A percentile compares a stretch with the other conserved stretches of the same genome.
These are phyloP conservation scores for Protophormia terraenovae DNA, from an alignment of 2,888 invertebrate species.

Conservation along the genomic window DNA sequence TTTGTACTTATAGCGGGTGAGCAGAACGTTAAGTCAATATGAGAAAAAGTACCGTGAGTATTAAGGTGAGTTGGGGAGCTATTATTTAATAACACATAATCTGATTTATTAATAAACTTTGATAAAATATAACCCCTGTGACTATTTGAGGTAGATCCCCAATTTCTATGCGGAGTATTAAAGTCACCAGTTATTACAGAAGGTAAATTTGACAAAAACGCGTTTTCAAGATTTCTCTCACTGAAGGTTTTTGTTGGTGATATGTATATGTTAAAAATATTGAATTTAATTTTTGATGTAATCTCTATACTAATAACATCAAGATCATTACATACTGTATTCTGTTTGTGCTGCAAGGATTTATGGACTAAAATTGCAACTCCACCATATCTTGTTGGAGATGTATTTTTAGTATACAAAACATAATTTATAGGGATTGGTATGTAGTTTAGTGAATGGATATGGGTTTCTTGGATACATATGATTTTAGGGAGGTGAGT, in stretches of 20 bases:
- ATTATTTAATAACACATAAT: conserved; percentile 36
- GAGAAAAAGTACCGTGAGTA: conserved; percentile 59
- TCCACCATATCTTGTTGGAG: background rate
- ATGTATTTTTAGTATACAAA: background rate
- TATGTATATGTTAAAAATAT: conserved; percentile 50
- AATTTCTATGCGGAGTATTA: conserved; percentile 28
- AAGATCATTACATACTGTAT: background rate
- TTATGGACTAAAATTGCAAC: background rate
- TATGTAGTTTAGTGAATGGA: background rate
- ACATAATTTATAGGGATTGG: background rate
- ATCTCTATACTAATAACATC: background rate
- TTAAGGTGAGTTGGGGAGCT: conserved; percentile 58
- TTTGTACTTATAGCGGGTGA: no score
- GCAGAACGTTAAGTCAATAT: conserved; percentile 61
- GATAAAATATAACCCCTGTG: background rate
- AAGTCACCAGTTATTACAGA: conserved; percentile 39
- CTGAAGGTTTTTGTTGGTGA: conserved; percentile 3
- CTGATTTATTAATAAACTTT: conserved; percentile 10
- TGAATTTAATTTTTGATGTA: conserved; percentile 52
- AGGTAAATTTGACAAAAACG: background rate
- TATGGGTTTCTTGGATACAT: conserved; percentile 33
- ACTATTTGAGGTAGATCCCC: conserved; percentile 23
- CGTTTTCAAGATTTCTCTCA: conserved; percentile 30
- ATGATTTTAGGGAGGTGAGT: conserved; percentile 17
- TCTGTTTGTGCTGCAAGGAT: background rate